phyloP scores from a whole-genome alignment of 2,888 invertebrate genomes.

The Dasysyrphus albostriatus region DNA sequence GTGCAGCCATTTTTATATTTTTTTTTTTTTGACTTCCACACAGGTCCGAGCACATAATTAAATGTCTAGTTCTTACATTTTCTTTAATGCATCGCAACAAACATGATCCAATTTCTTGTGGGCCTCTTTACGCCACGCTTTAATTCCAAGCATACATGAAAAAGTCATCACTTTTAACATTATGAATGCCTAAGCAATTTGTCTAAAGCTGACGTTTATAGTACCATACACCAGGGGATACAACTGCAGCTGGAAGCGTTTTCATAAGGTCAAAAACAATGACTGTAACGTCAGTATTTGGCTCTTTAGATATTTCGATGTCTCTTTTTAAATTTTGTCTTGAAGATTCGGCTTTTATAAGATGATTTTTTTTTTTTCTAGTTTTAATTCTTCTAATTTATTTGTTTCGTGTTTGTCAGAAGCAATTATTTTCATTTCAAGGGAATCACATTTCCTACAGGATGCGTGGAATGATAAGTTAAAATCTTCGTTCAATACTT shows the following conservation, averaged over 20 bases:
- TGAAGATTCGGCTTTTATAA: too few relatives aligned
- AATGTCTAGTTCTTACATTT: constrained; percentile 28
- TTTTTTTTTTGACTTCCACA: constrained; percentile 1
- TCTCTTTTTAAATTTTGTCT: too few relatives aligned
- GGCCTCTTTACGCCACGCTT: not conserved
- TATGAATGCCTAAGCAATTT: constrained; percentile 15
- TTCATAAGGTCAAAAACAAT: constrained; percentile 19
- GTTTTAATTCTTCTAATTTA: too few relatives aligned
- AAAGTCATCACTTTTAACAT: not conserved
- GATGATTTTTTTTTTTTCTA: too few relatives aligned
- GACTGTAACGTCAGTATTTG: constrained; percentile 4
- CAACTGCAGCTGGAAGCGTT: not conserved
- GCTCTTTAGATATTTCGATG: not conserved
- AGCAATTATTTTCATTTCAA: too few relatives aligned
- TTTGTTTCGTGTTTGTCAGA: too few relatives aligned
- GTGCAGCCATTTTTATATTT: not conserved
- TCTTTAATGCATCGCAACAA: constrained; percentile 23
- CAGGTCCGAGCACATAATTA: constrained; percentile 28
- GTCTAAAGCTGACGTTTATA: constrained; percentile 26
- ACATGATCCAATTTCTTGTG: constrained; percentile 32
- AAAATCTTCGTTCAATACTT: too few relatives aligned
- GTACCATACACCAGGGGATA: constrained; percentile 7
- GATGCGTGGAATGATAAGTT: too few relatives aligned
- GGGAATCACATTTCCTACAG: too few relatives aligned
- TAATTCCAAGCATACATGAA: not conserved